These are phyloP conservation scores for Cynopterus brachyotis DNA, from an alignment of 2,113 vertebrate genomes.

Conservation along the genomic window DNA sequence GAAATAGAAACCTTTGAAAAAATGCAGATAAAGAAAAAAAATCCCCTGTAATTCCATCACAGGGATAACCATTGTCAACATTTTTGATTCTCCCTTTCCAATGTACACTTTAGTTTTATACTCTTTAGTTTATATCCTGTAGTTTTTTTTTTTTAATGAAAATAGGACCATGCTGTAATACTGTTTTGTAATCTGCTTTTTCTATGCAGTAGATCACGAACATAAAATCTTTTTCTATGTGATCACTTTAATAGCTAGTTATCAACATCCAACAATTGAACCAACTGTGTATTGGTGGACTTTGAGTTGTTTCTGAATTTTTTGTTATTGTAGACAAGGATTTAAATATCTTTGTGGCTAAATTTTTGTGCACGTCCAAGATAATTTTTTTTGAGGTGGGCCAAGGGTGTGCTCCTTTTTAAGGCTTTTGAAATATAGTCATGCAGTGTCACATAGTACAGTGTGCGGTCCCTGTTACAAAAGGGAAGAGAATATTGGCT, in stretches of 20 bases:
- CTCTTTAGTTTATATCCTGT: background rate
- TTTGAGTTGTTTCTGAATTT: background rate
- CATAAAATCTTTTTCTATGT: background rate
- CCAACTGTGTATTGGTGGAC: background rate
- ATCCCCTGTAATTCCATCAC: background rate
- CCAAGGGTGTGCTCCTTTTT: background rate
- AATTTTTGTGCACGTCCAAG: background rate
- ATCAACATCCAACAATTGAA: background rate
- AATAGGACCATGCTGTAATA: background rate
- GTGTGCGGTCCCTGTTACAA: background rate
- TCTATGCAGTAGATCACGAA: background rate
- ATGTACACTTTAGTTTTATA: background rate
- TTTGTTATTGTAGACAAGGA: background rate
- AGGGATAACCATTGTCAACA: background rate
- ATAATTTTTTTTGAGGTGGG: background rate
- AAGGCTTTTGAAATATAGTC: background rate
- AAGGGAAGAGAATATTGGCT: background rate
- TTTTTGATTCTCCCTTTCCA: background rate
- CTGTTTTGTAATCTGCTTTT: background rate
- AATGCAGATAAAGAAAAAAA: conserved; percentile 19
- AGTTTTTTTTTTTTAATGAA: background rate
- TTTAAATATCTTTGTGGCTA: background rate
- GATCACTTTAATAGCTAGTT: background rate
- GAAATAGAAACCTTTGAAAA: conserved; percentile 28
- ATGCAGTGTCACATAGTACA: background rate